Evolutionary conservation across 2,113 vertebrate species (phyloP), one percentile per base, ranked within the genome.

Genomic region (Agelaius tricolor): DNA sequence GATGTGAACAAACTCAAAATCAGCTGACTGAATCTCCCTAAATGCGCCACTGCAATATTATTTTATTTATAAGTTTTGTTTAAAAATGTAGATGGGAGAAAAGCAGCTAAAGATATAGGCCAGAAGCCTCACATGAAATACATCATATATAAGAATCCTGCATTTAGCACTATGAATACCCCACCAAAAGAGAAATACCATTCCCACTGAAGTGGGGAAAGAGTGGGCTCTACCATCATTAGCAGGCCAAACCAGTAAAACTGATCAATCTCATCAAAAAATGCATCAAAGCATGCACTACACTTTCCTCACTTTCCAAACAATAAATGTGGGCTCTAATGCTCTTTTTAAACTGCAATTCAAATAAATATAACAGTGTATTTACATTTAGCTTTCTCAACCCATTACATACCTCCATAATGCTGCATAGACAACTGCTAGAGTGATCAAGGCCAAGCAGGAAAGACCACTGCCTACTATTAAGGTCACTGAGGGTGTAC

Each of bases 401-500:
- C 33, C 87, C 76, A 78, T 94, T 83, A 98, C 97, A 95, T 98
- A 99, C 99, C 99, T 99, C 99, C 99, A 99, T 93, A 99, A 96
- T 7, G 99, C 98, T 96, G 98, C 99, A 94, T 99, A 99, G 97
- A 99, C 99, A 96, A 99, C 98, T 83, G 99, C 98, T 96, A 99
- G 97, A 46, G 99, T 99, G 97, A 99, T 98, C 98, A 99, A 98
- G 96, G 99, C 99, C 94, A 99, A 98, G 95, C 99, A 99, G 71
- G 99, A 99, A 92, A 99, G 98, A 97, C 99, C 99, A 97, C 99
- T 99, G 98, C 99, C 99, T 96, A 99, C 98, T 97, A 99, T 99
- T 97, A 99, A 97, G 94, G 99, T 99, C 97, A 99, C 99, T 97
- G 99, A 99, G 95, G 99, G 99, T 97, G 99, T 98, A 96, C 99